Evolutionary conservation across 2,113 vertebrate genomes (phyloP).

Genomic region (Lycaon pictus): DNA sequence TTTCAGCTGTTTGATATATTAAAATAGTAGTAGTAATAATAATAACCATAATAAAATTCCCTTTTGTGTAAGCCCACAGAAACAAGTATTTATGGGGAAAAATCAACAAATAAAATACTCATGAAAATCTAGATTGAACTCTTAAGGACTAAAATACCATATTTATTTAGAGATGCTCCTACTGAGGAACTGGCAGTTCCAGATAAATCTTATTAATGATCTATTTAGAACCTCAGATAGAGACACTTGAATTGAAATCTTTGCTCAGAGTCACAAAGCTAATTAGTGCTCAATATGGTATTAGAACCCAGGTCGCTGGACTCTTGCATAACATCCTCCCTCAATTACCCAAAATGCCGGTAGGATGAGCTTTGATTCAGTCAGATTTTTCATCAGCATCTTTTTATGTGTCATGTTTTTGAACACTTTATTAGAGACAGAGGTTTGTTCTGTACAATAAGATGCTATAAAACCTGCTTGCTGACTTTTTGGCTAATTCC

Average conservation of each 20-base stretch:
- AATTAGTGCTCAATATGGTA: neutral
- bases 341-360: neutral
- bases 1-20: neutral
- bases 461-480: neutral
- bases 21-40: neutral
- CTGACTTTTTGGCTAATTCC: neutral
- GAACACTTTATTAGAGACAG: neutral
- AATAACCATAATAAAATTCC: neutral
- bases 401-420: neutral
- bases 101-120: slow-evolving; percentile 28
- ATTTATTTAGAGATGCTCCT: neutral
- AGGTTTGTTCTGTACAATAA: neutral
- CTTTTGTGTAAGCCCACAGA: neutral
- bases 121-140: neutral
- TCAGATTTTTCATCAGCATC: neutral
- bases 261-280: neutral
- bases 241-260: neutral
- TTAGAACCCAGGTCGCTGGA: neutral
- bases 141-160: neutral
- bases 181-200: neutral
- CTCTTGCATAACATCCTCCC: neutral
- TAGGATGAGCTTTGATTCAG: neutral
- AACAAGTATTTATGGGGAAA: neutral
- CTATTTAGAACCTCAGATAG: neutral
- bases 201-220: neutral